Evolutionary conservation across 2,797 vertebrate species (phyloP).

Genomic region (Aphelocoma californica): DNA sequence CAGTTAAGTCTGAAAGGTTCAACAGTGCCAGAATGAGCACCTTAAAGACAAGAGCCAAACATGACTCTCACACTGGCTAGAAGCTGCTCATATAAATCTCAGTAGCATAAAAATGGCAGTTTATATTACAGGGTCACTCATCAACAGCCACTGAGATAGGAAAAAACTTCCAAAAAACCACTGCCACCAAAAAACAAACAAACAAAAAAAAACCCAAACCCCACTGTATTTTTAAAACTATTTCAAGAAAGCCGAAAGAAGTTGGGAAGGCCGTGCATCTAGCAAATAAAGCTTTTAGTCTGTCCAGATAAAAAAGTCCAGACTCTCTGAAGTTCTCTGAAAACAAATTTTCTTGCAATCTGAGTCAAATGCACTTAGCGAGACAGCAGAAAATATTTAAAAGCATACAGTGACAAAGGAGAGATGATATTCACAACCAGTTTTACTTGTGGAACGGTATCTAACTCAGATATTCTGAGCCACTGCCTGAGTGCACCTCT

Average conservation of each 20-base stretch:
- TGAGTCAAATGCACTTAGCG: neutral
- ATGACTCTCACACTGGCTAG: neutral
- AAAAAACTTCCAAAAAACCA: neutral
- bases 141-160: neutral
- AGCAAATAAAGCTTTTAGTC: neutral
- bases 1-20: neutral
- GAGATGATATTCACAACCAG: neutral
- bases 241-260: neutral
- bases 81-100: neutral
- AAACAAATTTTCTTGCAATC: neutral
- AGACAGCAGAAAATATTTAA: neutral
- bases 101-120: neutral
- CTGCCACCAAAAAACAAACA: neutral
- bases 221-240: neutral
- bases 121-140: neutral
- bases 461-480: neutral
- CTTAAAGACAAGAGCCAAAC: neutral
- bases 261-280: neutral
- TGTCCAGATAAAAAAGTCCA: neutral
- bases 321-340: neutral
- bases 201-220: accelerated
- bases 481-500: neutral
- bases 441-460: neutral
- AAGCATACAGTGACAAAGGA: neutral
- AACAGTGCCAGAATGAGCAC: neutral